A percentile compares a stretch with the other conserved stretches of the same genome.
Evolutionary conservation across 2,888 invertebrate genomes (phyloP).

Genomic region (Meliscaeva auricollis): DNA sequence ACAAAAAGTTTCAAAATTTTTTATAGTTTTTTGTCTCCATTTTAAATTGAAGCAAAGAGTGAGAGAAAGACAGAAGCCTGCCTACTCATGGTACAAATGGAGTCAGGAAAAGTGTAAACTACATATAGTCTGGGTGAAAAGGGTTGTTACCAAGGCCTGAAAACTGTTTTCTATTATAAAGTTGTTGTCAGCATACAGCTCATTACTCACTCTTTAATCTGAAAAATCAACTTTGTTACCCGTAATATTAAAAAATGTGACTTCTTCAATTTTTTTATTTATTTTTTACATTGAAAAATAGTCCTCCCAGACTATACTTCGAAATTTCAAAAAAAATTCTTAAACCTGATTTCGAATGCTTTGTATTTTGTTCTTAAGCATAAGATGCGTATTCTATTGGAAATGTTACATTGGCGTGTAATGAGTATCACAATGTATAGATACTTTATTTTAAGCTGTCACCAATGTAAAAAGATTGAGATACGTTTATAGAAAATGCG

Average conservation of each 20-base stretch:
- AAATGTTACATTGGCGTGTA: conserved; percentile 74
- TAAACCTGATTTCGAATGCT: too few relatives aligned
- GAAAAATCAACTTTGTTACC: too few relatives aligned
- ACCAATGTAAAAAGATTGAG: conserved; percentile 72
- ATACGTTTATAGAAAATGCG: conserved; percentile 60
- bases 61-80: not conserved
- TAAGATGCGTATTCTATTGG: conserved; percentile 67
- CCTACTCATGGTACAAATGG: not conserved
- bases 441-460: conserved; percentile 49
- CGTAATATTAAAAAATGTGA: too few relatives aligned
- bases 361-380: not conserved
- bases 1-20: conserved; percentile 36
- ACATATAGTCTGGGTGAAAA: too few relatives aligned
- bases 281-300: too few relatives aligned
- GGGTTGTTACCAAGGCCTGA: too few relatives aligned
- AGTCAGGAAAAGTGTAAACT: too few relatives aligned
- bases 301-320: not conserved
- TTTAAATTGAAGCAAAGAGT: not conserved
- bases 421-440: conserved; percentile 27
- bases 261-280: too few relatives aligned
- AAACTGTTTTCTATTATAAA: too few relatives aligned
- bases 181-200: too few relatives aligned
- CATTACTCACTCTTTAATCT: too few relatives aligned
- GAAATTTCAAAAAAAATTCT: too few relatives aligned
- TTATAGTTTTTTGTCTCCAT: not conserved